Base-by-base conservation (phyloP, 1,140 invertebrate species). In the Microplitis mediator region DNA sequence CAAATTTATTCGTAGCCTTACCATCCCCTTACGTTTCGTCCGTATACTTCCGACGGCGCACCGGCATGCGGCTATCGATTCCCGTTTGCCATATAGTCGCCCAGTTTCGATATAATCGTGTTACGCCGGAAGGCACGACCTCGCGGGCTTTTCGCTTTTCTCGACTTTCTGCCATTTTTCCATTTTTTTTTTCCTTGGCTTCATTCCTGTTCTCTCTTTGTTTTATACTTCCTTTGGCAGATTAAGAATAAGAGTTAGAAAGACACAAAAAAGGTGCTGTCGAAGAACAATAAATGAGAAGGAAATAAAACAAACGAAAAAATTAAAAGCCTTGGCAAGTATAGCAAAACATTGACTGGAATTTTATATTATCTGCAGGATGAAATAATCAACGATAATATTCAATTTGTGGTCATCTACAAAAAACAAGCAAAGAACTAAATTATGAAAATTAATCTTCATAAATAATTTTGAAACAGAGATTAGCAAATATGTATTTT, bases 311-410 rank as follows among this genome's bases (percentile, higher is more conserved):
- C 23, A 16, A 65, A 3, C 13, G 8, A 71, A 50, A 36, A 35
- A 62, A n/a, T 9, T 2, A 13, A 13, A 60, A 60, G 50, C 52
- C 32, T 52, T n/a, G 23, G 58, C 23, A 35, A 69, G 65, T 69
- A 35, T 56, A 6, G 56, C 11, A 45, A 58, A 66, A 52, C 54
- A 58, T 50, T 69, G 60, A 70, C 72, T 69, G 79, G 79, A 81
- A 82, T 81, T 78, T 79, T 77, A 82, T 81, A 81, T 81, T 75
- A 72, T 50, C 50, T 63, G 60, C 61, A 52, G 36, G 73, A 71
- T 74, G 79, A 81, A 81, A 80, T 81, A 81, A 79, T 79, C 39
- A 6, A 75, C 76, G 72, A 78, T 78, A 78, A 81, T 80, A 80
- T 81, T 78, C 78, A 76, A 77, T 80, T 61, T 76, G 78, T 71